Conservation (phyloP, 2,113 vertebrate genomes). For the Pelecanus crispus region DNA sequence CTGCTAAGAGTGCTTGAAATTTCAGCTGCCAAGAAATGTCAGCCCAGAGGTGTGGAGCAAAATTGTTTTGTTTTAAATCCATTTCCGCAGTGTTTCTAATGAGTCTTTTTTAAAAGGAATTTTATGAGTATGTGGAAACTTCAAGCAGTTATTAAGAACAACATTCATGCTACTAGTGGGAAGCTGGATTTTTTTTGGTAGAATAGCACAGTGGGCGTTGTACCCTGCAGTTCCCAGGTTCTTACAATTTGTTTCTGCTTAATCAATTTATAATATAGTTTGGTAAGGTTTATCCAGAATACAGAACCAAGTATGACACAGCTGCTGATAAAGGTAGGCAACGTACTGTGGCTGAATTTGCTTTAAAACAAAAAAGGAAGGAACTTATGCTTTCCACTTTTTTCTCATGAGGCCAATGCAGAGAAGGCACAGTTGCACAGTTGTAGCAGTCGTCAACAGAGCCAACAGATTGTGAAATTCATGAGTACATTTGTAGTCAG, state of each 20-base stretch:
- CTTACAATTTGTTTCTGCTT: neutral
- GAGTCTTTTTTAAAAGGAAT: neutral
- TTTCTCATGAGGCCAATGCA: neutral
- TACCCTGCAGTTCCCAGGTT: neutral
- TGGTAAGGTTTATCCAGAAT: neutral
- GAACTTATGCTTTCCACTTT: neutral
- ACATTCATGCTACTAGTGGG: neutral
- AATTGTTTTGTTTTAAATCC: constrained; percentile 1
- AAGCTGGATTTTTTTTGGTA: neutral
- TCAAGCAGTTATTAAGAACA: neutral
- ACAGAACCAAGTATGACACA: neutral
- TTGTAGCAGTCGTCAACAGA: neutral
- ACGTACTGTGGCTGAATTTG: neutral
- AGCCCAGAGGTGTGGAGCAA: constrained; percentile 1
- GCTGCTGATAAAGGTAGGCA: neutral
- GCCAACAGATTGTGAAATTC: neutral
- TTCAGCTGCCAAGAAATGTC: constrained; percentile 16
- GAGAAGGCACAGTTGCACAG: neutral
- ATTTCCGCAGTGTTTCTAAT: neutral
- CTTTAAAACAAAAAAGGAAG: neutral
- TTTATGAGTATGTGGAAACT: neutral
- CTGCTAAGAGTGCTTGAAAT: neutral
- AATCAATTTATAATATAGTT: neutral
- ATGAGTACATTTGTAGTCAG: neutral
- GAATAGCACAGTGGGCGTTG: neutral